Base-by-base conservation (phyloP, 2,113 vertebrate genomes). In the Erythrocercus mccallii region DNA sequence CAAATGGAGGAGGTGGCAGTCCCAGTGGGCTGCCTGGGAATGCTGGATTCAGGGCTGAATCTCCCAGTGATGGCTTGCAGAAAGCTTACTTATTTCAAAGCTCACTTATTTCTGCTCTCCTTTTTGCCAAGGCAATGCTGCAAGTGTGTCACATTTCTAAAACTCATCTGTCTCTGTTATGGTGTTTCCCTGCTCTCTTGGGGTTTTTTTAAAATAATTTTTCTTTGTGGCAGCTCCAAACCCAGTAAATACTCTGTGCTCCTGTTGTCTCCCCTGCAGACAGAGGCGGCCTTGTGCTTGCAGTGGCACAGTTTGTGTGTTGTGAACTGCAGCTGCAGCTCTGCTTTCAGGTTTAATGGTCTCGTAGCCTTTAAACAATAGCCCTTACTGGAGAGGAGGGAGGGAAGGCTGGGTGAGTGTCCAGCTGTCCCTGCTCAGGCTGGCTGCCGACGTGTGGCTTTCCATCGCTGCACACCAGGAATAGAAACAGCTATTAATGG, bases 401-500 rank as follows among this genome's bases (percentile, higher is more conserved):
- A 47, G 81, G 57, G 27, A 50, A 28, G 47, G 66, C 65, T 12
- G 80, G 38, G 2, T 31, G 16, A 47, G 50, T 12, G 61, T 24
- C 40, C 82, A 88, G 83, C 61, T 81, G 87, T 37, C 69, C 25
- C 60, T 54, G 69, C 19, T 74, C 7, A 51, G 58, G 35, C 68
- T 44, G 81, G 28, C 58, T 27, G 58, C 48, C 30, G 65, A 40
- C n/a, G 21, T 21, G 47, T n/a, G 33, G 12, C 69, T 91, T 77
- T 57, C 89, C 56, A 1, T 1, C 10, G 2, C 73, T 58, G 69
- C 54, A 5, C 47, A 5, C 80, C 85, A 71, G 77, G 53, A 86
- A 88, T 82, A 94, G 80, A 65, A 76, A 22, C 70, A 77, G 14
- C 79, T 93, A 60, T 81, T 76, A 44, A 86, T 89, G 84, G 94